Evolutionary conservation across 2,888 invertebrate genomes (phyloP).

Genomic region (Drosophila parthenogenetica): DNA sequence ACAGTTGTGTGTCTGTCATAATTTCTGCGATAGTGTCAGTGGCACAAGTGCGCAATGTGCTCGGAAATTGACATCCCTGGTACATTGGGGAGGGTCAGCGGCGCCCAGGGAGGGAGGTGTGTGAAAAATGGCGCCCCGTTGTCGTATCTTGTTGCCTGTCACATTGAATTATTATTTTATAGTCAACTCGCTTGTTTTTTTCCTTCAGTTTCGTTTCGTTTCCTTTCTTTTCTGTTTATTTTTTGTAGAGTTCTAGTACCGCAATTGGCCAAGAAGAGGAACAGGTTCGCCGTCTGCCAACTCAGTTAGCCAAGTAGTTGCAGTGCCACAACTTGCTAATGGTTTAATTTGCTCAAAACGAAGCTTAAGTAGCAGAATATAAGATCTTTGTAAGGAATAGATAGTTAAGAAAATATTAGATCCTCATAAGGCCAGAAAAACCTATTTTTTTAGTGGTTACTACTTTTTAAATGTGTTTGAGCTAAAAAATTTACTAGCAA

Average conservation of each 20-base stretch:
- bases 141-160: conserved; percentile 74
- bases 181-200: conserved; percentile 49
- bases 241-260: conserved; percentile 41
- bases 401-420: neutral
- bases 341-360: conserved; percentile 61
- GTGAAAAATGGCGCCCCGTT: conserved; percentile 76
- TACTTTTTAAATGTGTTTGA: no score
- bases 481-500: no score
- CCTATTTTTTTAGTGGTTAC: no score
- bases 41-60: conserved; percentile 65
- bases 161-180: conserved; percentile 80
- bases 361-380: neutral
- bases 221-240: no score
- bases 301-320: conserved; percentile 38
- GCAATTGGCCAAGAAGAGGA: conserved; percentile 55
- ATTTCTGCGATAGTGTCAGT: conserved; percentile 70
- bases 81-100: conserved; percentile 3
- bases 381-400: neutral
- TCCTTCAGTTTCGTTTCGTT: neutral
- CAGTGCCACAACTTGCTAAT: conserved; percentile 55
- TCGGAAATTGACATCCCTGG: conserved; percentile 43
- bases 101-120: conserved; percentile 35
- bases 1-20: conserved; percentile 72
- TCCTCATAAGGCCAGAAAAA: no score
- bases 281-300: conserved; percentile 60